Base-by-base conservation (phyloP, 2,797 vertebrate species). In the Cephalopachus bancanus region DNA sequence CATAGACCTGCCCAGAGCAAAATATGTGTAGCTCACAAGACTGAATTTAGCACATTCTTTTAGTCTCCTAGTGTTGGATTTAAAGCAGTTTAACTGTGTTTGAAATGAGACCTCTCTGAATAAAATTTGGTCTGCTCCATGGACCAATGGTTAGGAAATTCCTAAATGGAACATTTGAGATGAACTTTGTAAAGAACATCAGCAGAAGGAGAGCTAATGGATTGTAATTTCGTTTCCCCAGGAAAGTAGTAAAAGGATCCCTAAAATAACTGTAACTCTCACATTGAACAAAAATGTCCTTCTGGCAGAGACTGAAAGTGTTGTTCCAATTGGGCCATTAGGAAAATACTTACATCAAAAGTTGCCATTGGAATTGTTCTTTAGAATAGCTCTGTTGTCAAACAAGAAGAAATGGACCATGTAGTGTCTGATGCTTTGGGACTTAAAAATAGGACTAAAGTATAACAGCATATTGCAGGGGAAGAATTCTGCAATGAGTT, bases 331-430 rank as follows among this genome's bases (percentile, higher is more conserved):
- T 67, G 37, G 8, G 2, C 64, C 80, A 65, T 76, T 84, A 92
- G 89, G 87, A 96, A 94, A 95, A 83, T 26, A n/a, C 28, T 95
- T 83, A 64, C 57, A 84, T 83, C 17, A 7, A 65, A 96, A 96
- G 57, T 85, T 64, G 3, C 78, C 24, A 64, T 6, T 81, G 59
- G 53, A 90, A 88, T n/a, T 88, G 14, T 88, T 97, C 92, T 89
- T 33, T 79, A 53, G 76, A 95, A 75, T 22, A 87, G 12, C 19
- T 91, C n/a, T 71, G 20, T 37, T 44, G 12, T 85, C 16, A 33
- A 75, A 67, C 12, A 55, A 57, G 65, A 89, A 93, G 71, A 95
- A 78, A 90, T 53, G 10, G 69, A 67, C 78, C 84, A 24, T 28
- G 14, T 16, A 59, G 80, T 44, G 5, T 67, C 79, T 51, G 83